Evolutionary conservation across 1,140 invertebrate species (phyloP).

Genomic region (Drosophila pallidifrons): DNA sequence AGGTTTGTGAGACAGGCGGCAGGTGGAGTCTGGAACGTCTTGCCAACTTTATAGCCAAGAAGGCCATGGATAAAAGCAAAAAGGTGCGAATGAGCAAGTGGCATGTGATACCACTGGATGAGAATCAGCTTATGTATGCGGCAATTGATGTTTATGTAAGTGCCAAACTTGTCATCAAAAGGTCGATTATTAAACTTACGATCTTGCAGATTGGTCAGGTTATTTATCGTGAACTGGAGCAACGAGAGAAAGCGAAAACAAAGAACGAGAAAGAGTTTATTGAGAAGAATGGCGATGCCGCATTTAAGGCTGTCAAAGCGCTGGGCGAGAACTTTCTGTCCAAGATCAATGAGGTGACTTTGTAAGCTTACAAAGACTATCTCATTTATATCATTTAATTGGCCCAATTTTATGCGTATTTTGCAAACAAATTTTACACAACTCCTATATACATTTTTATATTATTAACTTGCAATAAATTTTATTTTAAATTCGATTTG

Average conservation of each 20-base stretch:
- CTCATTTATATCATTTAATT: neutral
- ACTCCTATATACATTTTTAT: constrained; percentile 10
- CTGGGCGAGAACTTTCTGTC: constrained; percentile 65
- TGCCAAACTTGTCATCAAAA: constrained; percentile 3
- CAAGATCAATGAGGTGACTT: constrained; percentile 62
- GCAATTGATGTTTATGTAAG: constrained; percentile 89
- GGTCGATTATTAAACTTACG: neutral
- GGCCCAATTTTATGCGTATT: neutral
- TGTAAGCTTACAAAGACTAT: constrained; percentile 19
- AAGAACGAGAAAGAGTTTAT: constrained; percentile 71
- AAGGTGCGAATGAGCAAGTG: constrained; percentile 88
- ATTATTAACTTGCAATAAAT: constrained; percentile 72
- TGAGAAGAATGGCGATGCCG: constrained; percentile 74
- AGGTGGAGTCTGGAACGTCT: constrained; percentile 88
- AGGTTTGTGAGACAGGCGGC: constrained; percentile 85
- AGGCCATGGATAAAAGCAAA: constrained; percentile 86
- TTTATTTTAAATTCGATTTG: constrained; percentile 77
- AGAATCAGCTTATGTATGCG: constrained; percentile 87
- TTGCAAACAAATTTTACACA: constrained; percentile 1
- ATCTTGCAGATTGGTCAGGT: constrained; percentile 77
- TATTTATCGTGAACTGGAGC: constrained; percentile 74
- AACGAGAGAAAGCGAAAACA: constrained; percentile 62
- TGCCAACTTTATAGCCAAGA: constrained; percentile 86
- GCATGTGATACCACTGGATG: constrained; percentile 86
- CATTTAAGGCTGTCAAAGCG: constrained; percentile 75